phyloP scores from a whole-genome alignment of 2,113 vertebrate genomes.

The Octodon degus region DNA sequence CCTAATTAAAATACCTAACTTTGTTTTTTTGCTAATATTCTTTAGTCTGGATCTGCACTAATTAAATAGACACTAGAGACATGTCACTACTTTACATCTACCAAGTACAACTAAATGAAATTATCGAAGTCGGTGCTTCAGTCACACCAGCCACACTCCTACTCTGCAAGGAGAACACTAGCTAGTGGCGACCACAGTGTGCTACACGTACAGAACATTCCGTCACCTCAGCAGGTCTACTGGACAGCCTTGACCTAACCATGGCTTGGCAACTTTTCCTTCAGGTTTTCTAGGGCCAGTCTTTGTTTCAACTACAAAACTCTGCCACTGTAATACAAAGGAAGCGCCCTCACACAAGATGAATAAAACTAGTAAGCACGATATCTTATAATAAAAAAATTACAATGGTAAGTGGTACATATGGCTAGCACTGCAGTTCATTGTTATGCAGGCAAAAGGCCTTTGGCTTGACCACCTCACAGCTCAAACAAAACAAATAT shows the following conservation, averaged over 20 bases:
- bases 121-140: constrained; percentile 1
- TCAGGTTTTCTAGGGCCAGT: not conserved
- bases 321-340: not conserved
- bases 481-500: not conserved
- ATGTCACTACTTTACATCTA: constrained; percentile 6
- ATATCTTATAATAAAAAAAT: constrained; percentile 18
- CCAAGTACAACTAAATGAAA: constrained; percentile 35
- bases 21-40: constrained; percentile 4
- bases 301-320: constrained; percentile 15
- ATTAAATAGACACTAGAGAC: not conserved
- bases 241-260: not conserved
- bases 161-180: not conserved
- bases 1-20: not conserved
- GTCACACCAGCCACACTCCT: not conserved
- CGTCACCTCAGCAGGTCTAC: not conserved
- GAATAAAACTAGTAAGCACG: not conserved
- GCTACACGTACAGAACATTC: not conserved
- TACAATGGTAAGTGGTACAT: not conserved
- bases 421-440: not conserved
- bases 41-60: not conserved
- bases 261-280: not conserved
- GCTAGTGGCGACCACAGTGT: not conserved
- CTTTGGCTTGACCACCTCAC: not conserved
- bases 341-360: not conserved
- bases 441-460: not conserved